Base-by-base conservation (phyloP, 2,888 invertebrate species). In the Agrochola litura region DNA sequence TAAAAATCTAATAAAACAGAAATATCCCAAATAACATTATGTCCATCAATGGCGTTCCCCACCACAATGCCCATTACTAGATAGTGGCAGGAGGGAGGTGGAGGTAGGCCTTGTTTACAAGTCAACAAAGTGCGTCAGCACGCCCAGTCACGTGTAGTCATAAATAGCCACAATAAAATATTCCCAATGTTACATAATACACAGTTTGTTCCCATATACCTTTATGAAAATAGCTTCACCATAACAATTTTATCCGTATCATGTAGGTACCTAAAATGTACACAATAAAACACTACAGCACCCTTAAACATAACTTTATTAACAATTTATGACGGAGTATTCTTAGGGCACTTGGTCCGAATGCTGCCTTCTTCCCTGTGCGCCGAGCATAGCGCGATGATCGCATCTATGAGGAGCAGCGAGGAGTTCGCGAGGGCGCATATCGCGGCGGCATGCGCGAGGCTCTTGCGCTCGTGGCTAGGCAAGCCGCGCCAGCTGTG, bases 361-460 rank as follows among this genome's bases (percentile, higher is more conserved):
- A 91, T 89, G 71, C 93, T 94, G 85, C 88, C 88, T 54, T 90
- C 91, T 2, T 94, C 94, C 75, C 88, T 94, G 56, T 93, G 92
- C 6, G 93, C 95, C 1, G 95, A 93, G 86, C 95, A 95, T 73
- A 94, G 77, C 0, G 95, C 94, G 3, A 95, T 83, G 22, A 95
- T 73, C 0, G 95, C 90, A 68, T 96, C 96, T 9, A 96, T 73
- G 16, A 91, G 83, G 63, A 95, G 90, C n/a, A 96, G 77, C 0
- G 92, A 90, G 12, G 95, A 92, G 76, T 91, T 86, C 10, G 93
- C 93, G 16, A 95, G 86, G 0, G 95, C 94, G 83, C 95, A 95
- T 3, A 93, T 89, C 8, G 94, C 95, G 6, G 92, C 86, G 12
- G 93, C 91, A 10, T 93, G 92, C 2, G 94, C 96, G 79, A 91